Evolutionary conservation across 1,140 invertebrate genomes (phyloP).

Genomic region (Sycophila sp.): DNA sequence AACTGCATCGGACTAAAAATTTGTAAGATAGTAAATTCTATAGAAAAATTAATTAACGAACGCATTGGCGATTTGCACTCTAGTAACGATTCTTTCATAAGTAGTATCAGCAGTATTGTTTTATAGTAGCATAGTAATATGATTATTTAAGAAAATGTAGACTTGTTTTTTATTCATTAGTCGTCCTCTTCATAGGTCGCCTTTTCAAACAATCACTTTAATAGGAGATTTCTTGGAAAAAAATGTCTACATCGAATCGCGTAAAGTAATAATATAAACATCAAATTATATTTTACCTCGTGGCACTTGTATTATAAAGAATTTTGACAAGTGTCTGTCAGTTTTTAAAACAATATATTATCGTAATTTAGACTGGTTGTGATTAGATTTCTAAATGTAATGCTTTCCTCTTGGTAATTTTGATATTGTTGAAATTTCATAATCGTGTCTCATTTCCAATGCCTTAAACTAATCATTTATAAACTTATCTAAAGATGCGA

Average conservation of each 20-base stretch:
- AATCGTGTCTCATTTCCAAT: neutral
- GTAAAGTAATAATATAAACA: no score
- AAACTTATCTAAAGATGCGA: conserved; percentile 51
- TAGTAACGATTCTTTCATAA: conserved; percentile 39
- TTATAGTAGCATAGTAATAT: conserved; percentile 53
- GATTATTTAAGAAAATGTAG: conserved; percentile 52
- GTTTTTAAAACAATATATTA: no score
- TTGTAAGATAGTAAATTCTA: neutral
- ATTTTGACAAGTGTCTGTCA: no score
- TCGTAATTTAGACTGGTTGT: no score
- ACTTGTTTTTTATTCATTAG: conserved; percentile 26
- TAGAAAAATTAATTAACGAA: no score
- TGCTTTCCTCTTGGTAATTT: neutral
- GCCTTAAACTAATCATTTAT: conserved; percentile 35
- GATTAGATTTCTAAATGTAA: no score
- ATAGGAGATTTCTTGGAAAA: no score
- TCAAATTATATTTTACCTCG: no score
- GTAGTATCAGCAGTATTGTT: conserved; percentile 43
- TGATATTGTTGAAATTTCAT: conserved; percentile 49
- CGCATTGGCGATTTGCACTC: neutral
- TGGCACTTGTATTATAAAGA: no score
- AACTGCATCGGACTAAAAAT: neutral
- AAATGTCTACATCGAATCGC: no score
- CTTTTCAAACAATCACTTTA: no score
- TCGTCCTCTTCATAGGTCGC: no score